Conservation (phyloP, 2,113 vertebrate genomes). For the Protobothrops mucrosquamatus region DNA sequence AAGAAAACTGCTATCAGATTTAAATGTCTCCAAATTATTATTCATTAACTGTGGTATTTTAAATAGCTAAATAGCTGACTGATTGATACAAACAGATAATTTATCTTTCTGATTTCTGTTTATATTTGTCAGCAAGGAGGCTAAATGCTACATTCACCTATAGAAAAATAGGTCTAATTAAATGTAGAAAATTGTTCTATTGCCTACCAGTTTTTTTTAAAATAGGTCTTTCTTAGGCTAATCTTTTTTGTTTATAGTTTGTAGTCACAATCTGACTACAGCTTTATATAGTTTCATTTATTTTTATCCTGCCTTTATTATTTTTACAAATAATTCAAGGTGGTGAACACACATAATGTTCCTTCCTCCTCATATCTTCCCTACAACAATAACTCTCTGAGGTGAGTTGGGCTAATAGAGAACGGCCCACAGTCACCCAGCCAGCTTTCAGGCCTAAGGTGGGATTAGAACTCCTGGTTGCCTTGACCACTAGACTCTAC, state of each 20-base stretch:
- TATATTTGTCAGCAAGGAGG: not conserved
- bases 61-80: not conserved
- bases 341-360: too few relatives aligned
- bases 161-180: not conserved
- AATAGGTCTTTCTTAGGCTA: not conserved
- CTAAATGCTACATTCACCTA: not conserved
- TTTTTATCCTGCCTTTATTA: too few relatives aligned
- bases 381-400: too few relatives aligned
- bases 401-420: too few relatives aligned
- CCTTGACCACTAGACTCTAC: not conserved
- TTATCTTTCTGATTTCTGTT: not conserved
- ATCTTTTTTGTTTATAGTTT: not conserved
- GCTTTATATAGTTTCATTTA: too few relatives aligned
- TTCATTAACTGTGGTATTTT: not conserved
- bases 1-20: not conserved
- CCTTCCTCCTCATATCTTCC: too few relatives aligned
- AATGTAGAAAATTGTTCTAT: not conserved
- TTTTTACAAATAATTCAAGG: too few relatives aligned
- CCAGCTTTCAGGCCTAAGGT: too few relatives aligned
- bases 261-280: not conserved
- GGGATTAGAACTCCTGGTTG: too few relatives aligned
- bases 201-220: not conserved
- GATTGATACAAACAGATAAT: not conserved
- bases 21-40: not conserved
- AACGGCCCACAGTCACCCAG: too few relatives aligned